A percentile compares a stretch with the other conserved stretches of the same genome.
These are phyloP conservation scores for Brenthis ino DNA, from an alignment of 2,888 invertebrate genomes.

Conservation along the genomic window DNA sequence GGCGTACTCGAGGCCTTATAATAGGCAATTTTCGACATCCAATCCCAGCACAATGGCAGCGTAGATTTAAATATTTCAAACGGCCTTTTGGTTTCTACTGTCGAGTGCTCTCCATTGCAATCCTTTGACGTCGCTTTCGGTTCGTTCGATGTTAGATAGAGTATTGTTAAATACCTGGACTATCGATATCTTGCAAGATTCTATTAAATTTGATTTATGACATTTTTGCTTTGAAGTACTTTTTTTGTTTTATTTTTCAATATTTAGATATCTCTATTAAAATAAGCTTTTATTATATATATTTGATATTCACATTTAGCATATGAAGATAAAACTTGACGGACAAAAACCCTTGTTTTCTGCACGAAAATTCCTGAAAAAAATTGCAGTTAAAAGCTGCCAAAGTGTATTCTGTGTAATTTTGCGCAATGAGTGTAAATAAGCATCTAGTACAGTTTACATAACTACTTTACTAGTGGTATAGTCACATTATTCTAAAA, in stretches of 20 bases:
- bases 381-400: too few species aligned
- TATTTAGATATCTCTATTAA: neutral
- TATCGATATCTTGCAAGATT: neutral
- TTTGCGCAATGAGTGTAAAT: too few species aligned
- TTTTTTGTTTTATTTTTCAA: neutral
- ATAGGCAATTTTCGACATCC: slow-evolving; percentile 79
- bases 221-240: neutral
- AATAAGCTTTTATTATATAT: too few species aligned
- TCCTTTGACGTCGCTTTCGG: slow-evolving; percentile 14
- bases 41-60: slow-evolving; percentile 63
- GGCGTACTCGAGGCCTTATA: slow-evolving; percentile 66
- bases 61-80: slow-evolving; percentile 70
- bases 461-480: too few species aligned
- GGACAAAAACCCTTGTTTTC: too few species aligned
- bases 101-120: slow-evolving; percentile 31
- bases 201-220: neutral
- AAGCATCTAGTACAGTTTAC: too few species aligned
- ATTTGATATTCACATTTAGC: too few species aligned
- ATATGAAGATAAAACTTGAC: too few species aligned
- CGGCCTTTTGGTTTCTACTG: slow-evolving; percentile 44
- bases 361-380: too few species aligned
- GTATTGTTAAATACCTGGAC: slow-evolving; percentile 13
- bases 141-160: slow-evolving; percentile 14
- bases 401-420: too few species aligned
- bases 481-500: too few species aligned